Evolutionary conservation across 2,888 invertebrate genomes (phyloP).

Genomic region (Odontocerum albicorne): DNA sequence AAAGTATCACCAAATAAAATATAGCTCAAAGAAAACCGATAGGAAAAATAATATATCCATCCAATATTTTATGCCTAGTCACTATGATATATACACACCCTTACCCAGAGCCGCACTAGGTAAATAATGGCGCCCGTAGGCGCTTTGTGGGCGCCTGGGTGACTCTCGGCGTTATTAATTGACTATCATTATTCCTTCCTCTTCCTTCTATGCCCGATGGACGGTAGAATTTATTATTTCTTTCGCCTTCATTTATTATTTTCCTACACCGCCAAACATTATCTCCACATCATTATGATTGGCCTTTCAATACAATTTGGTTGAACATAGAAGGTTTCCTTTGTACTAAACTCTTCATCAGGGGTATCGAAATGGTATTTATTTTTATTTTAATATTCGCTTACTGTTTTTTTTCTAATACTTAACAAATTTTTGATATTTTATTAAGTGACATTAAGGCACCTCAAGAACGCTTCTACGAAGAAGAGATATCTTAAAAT

Average conservation of each 20-base stretch:
- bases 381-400: neutral
- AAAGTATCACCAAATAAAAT: too few relatives aligned
- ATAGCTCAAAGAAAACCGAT: too few relatives aligned
- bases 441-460: too few relatives aligned
- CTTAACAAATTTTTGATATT: too few relatives aligned
- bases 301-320: conserved; percentile 34
- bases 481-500: too few relatives aligned
- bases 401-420: neutral
- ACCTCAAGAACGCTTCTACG: too few relatives aligned
- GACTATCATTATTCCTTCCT: conserved; percentile 31
- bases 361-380: conserved; percentile 19
- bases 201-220: conserved; percentile 4
- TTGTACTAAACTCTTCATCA: conserved; percentile 8
- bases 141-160: conserved; percentile 16
- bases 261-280: conserved; percentile 28
- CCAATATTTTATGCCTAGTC: too few relatives aligned
- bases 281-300: conserved; percentile 34
- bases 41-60: too few relatives aligned
- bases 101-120: neutral
- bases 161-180: conserved; percentile 28
- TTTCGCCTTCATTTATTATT: conserved; percentile 27
- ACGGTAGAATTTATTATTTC: conserved; percentile 10
- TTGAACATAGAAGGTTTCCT: conserved; percentile 11
- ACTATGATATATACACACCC: too few relatives aligned
- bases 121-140: conserved; percentile 20